Evolutionary conservation across 1,140 invertebrate species (phyloP).

Genomic region (Pogonomyrmex barbatus): DNA sequence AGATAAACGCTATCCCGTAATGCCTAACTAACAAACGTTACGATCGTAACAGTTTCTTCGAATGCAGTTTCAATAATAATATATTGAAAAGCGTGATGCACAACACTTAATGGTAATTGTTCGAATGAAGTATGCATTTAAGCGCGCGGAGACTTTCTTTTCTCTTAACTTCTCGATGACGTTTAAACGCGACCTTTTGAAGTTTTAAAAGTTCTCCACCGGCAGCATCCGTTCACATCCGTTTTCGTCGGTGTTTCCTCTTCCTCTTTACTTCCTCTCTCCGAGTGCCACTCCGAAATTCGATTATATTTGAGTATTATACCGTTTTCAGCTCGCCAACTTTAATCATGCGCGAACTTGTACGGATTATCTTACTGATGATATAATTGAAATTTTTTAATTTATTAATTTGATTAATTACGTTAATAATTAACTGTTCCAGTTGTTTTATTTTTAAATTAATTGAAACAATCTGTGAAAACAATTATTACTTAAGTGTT

Average conservation of each 20-base stretch:
- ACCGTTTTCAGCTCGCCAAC: slow-evolving; percentile 62
- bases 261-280: background rate
- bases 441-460: slow-evolving; percentile 1
- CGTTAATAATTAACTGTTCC: background rate
- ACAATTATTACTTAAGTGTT: background rate
- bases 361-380: slow-evolving; percentile 42
- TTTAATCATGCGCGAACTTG: slow-evolving; percentile 68
- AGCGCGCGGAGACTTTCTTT: slow-evolving; percentile 38
- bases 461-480: background rate
- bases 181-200: slow-evolving; percentile 60
- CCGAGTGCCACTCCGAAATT: slow-evolving; percentile 71
- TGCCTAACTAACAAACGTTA: slow-evolving; percentile 8
- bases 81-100: slow-evolving; percentile 32
- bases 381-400: slow-evolving; percentile 4
- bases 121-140: slow-evolving; percentile 35
- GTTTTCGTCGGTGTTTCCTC: slow-evolving; percentile 49
- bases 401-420: slow-evolving; percentile 16
- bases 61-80: slow-evolving; percentile 38
- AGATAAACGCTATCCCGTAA: slow-evolving; percentile 32
- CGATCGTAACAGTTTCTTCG: slow-evolving; percentile 43
- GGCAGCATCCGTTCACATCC: slow-evolving; percentile 50
- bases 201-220: slow-evolving; percentile 37
- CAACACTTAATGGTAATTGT: slow-evolving; percentile 42
- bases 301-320: slow-evolving; percentile 68
- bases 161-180: slow-evolving; percentile 12